Conservation (phyloP, 2,797 vertebrate genomes). For the Melanogrammus aeglefinus region DNA sequence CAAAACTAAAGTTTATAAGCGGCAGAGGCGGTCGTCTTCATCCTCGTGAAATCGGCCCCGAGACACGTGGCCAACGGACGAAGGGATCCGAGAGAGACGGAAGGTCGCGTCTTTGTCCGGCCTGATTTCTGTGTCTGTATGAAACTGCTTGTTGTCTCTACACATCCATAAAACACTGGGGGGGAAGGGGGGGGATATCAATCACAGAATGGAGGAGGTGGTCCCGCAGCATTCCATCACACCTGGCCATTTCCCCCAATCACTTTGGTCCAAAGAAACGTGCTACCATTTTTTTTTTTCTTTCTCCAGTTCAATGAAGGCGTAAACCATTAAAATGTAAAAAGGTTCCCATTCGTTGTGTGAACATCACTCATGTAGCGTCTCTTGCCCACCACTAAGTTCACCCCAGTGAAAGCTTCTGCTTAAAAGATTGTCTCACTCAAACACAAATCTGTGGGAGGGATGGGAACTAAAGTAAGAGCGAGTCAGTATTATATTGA, state of each 20-base stretch:
- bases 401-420: too few species aligned
- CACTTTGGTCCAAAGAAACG: conserved; percentile 29
- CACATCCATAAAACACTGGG: too few species aligned
- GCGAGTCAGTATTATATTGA: too few species aligned
- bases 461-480: too few species aligned
- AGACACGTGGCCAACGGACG: conserved; percentile 4
- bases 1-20: conserved; percentile 49
- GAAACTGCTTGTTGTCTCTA: conserved; percentile 72
- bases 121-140: conserved; percentile 31
- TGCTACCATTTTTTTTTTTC: neutral
- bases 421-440: too few species aligned
- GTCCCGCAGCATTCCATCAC: conserved; percentile 36
- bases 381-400: too few species aligned
- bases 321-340: too few species aligned
- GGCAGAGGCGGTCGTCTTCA: neutral
- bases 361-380: too few species aligned
- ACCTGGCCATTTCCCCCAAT: conserved; percentile 22
- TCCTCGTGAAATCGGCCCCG: too few species aligned
- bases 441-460: too few species aligned
- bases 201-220: conserved; percentile 19
- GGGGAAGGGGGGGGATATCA: neutral
- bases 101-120: neutral
- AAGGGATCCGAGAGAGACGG: conserved; percentile 31
- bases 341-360: too few species aligned
- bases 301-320: too few species aligned